Evolutionary conservation across 35 echinoderm and acorn worm genomes (phyloP), one percentile per base, ranked within the genome.

Genomic region (Diadema setosum): DNA sequence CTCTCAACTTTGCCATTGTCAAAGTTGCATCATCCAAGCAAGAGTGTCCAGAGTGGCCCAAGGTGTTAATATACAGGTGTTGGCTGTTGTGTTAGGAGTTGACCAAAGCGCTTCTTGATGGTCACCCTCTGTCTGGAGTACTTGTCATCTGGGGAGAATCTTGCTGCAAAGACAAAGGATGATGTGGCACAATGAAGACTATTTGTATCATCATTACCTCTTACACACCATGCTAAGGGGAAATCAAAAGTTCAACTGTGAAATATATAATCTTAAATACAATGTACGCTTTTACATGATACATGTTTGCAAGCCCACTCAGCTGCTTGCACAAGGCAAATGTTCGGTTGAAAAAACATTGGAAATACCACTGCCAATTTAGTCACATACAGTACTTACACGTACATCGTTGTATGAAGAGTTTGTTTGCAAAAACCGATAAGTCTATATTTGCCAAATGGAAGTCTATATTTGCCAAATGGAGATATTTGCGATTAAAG

Each of bases 61-160:
- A 16, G 2, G 12, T 41, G 0, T 92, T 80, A 97, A 56, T 90
- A 97, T 9, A 89, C 75, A 58, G 96, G 96, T 74, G 85, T 93
- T 21, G 96, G 96, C 20, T 85, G 61, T 65, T 98, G 96, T 35
- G 96, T 98, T 9, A 84, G 88, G 25, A 98, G 85, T 26, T 91
- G 92, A 3, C 96, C 96, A 63, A 98, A 98, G 16, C 96, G 59
- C 67, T 94, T 98, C 96, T 98, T 98, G 42, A 98, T 94, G 5
- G 85, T 89, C n/a, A 98, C 92, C 30, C 96, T 87, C 42, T 98
- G 92, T 48, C 87, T 88, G 50, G 92, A 94, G 86, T 92, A 98
- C 78, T 98, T 94, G 82, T 98, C 96, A 86, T 98, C 96, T 40
- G 96, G 96, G 58, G 96, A 98, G 75, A 98, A 98, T 35, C 96